A percentile compares a stretch with the other conserved stretches of the same genome.
These are phyloP conservation scores for Ceratina japonica DNA, from an alignment of 1,140 invertebrate genomes.

Conservation along the genomic window DNA sequence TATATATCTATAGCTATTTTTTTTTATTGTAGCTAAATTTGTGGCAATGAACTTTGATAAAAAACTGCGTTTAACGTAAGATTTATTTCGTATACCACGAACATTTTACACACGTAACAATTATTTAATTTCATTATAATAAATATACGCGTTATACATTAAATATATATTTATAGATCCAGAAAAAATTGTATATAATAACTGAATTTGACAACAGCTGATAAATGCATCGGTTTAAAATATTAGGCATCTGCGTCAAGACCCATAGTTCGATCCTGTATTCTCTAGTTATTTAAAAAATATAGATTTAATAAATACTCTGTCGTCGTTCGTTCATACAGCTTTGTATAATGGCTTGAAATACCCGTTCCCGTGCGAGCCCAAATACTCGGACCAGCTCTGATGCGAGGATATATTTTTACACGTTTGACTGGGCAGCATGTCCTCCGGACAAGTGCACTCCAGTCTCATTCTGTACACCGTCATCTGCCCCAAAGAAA, in stretches of 20 bases:
- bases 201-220: neutral
- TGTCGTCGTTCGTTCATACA: conserved; percentile 41
- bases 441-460: conserved; percentile 78
- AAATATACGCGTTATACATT: conserved; percentile 4
- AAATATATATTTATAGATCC: neutral
- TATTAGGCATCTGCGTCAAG: conserved; percentile 16
- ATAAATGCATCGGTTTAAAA: no score
- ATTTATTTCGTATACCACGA: conserved; percentile 41
- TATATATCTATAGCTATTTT: no score
- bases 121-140: conserved; percentile 1
- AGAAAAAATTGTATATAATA: neutral
- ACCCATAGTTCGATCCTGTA: no score
- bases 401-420: conserved; percentile 78
- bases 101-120: conserved; percentile 40
- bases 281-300: neutral
- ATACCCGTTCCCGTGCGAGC: conserved; percentile 78
- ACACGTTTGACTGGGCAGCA: conserved; percentile 77
- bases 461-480: conserved; percentile 80
- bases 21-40: no score
- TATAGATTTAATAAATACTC: neutral
- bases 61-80: conserved; percentile 15
- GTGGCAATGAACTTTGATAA: conserved; percentile 25
- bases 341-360: conserved; percentile 69
- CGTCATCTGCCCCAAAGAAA: conserved; percentile 80
- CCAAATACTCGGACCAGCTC: conserved; percentile 79